Evolutionary conservation across 1,140 invertebrate genomes (phyloP).

Genomic region (Batillaria attramentaria): DNA sequence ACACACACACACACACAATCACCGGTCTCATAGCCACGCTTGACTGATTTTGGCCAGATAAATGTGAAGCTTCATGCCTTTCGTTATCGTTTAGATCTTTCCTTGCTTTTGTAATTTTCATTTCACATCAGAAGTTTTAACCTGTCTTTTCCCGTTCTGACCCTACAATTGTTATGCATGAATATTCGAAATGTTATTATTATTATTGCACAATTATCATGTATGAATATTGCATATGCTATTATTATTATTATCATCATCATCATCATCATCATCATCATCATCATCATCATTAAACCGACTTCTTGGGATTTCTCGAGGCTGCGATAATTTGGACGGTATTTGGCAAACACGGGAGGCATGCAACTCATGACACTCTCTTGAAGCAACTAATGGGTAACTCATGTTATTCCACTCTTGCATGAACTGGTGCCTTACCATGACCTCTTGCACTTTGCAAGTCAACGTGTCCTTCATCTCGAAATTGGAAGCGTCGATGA

Average conservation of each 20-base stretch:
- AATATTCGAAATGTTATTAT: too few species aligned
- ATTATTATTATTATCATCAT: too few species aligned
- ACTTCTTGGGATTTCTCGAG: too few species aligned
- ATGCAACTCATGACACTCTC: neutral
- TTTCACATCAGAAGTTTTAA: neutral
- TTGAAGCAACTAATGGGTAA: neutral
- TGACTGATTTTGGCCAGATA: neutral
- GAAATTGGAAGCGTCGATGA: conserved; percentile 25
- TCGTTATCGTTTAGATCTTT: too few species aligned
- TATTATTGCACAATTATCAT: too few species aligned
- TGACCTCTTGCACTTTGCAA: conserved; percentile 13
- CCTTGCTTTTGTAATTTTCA: too few species aligned
- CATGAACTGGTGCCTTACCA: neutral
- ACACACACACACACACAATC: neutral
- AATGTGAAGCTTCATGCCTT: too few species aligned
- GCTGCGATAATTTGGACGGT: too few species aligned
- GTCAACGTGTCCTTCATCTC: neutral
- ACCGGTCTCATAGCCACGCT: neutral
- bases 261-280: too few species aligned
- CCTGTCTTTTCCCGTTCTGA: neutral
- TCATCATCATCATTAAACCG: neutral
- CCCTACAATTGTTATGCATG: neutral
- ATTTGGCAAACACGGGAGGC: neutral
- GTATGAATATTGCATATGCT: too few species aligned
- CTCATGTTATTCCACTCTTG: neutral